phyloP scores from a whole-genome alignment of 2,888 invertebrate species.

The Pharmacophagus antenor region DNA sequence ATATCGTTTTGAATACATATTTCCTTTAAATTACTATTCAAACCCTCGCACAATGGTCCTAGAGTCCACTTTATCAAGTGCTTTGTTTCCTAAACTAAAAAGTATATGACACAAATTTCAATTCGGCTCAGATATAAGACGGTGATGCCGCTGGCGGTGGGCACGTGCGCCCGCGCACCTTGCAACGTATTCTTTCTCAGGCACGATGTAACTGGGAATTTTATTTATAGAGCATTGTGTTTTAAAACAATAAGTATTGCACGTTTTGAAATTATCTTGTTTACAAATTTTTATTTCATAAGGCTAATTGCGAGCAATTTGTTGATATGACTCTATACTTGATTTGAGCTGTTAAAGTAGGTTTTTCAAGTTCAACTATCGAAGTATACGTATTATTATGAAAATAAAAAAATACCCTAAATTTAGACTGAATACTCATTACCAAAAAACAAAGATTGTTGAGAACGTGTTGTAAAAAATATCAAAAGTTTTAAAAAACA shows the following conservation, averaged over 20 bases:
- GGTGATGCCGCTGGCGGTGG: conserved; percentile 66
- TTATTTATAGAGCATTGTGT: conserved; percentile 50
- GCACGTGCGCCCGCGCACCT: conserved; percentile 78
- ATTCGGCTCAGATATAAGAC: conserved; percentile 71
- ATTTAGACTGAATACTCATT: too few species aligned
- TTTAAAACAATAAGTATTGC: conserved; percentile 35
- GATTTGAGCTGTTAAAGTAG: not conserved
- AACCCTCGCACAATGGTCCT: conserved; percentile 64
- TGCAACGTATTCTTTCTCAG: conserved; percentile 61
- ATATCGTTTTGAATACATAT: conserved; percentile 80
- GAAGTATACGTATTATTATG: too few species aligned
- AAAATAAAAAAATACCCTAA: too few species aligned
- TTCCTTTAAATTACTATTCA: conserved; percentile 75
- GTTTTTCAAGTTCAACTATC: too few species aligned
- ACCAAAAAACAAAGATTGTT: too few species aligned
- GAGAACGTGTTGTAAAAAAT: too few species aligned
- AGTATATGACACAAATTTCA: conserved; percentile 79
- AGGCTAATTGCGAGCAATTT: conserved; percentile 10
- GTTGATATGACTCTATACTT: not conserved
- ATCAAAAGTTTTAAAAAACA: too few species aligned
- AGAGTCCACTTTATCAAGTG: conserved; percentile 68
- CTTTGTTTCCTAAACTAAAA: conserved; percentile 57
- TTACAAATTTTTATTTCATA: conserved; percentile 14
- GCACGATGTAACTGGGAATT: conserved; percentile 58
- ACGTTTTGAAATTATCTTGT: conserved; percentile 25